Conservation (phyloP, 2,888 invertebrate species). For the Pelosia muscerda region DNA sequence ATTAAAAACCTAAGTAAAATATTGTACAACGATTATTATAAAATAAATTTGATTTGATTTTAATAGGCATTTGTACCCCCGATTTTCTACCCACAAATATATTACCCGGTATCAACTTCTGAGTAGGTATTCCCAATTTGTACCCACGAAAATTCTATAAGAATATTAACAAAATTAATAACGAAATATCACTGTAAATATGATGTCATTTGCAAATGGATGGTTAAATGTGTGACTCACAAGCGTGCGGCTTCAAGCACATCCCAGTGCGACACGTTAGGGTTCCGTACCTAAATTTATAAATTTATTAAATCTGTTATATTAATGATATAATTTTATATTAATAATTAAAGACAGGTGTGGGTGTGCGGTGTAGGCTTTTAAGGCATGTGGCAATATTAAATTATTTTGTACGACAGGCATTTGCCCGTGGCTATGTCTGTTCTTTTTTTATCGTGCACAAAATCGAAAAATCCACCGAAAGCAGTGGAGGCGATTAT, state of each 20-base stretch:
- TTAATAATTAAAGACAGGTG: conserved; percentile 11
- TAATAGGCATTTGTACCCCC: too few species aligned
- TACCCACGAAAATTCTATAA: too few species aligned
- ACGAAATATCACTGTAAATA: conserved; percentile 27
- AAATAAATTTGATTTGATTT: too few species aligned
- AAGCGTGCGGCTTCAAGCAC: conserved; percentile 1
- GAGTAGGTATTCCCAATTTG: too few species aligned
- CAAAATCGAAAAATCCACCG: too few species aligned
- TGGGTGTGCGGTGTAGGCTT: not conserved
- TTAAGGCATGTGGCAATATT: not conserved
- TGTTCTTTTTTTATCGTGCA: too few species aligned
- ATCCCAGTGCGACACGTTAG: conserved; percentile 3
- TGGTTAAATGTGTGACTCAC: conserved; percentile 23
- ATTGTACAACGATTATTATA: too few species aligned
- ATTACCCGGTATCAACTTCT: too few species aligned
- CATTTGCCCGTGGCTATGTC: too few species aligned
- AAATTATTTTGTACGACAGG: not conserved
- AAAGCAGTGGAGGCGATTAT: too few species aligned
- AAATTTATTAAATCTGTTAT: conserved; percentile 11
- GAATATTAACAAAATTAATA: conserved; percentile 38
- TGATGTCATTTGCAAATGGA: conserved; percentile 40
- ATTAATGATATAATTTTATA: conserved; percentile 11
- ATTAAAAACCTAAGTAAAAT: too few species aligned
- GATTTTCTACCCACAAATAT: too few species aligned
- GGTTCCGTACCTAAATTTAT: not conserved